Evolutionary conservation across 2,797 vertebrate species (phyloP), one percentile per base, ranked within the genome.

Genomic region (Acrossocheilus fasciatus): DNA sequence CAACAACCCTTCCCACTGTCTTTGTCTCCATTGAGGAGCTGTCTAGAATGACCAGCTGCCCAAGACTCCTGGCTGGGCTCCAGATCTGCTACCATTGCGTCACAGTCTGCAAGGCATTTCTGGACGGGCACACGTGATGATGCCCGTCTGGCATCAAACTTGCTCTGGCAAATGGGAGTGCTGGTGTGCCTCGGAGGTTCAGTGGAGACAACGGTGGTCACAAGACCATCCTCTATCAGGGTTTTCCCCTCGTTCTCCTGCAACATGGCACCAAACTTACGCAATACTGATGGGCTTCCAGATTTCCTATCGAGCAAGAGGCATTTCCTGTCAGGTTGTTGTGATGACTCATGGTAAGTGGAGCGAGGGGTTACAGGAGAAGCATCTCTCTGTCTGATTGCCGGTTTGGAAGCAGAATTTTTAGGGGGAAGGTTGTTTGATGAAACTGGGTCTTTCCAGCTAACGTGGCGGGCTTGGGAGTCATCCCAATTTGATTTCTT

Each of bases 191-290:
- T 94, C 6, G 57, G 81, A 89, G 89, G 80, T 84, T 94, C 93
- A 15, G 84, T 86, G 72, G 92, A 84, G 76, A 89, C 88, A 84
- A 94, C 92, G 57, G 93, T 93, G 89, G 94, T 93, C 91, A 95
- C 91, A 20, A 92, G 86, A n/a, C 93, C 92, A 15, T 92, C 92
- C 72, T 95, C 92, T 20, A 93, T 96, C 73, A 95, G 91, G 89
- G 87, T 89, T 89, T 96, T 96, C 9, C 94, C 94, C 90, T 96
- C 95, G 1, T 95, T 95, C 90, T 95, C 93, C 88, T 94, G 95
- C 64, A 93, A 47, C 91, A 95, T 92, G 70, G 93, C 93, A 70
- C 94, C 95, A 30, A 93, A 95, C 83, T 95, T 96, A 86, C 94
- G 94, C 64, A 93, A 62, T 86, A 96, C 91, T 39, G 94, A 96